phyloP scores from a whole-genome alignment of 1,140 invertebrate genomes.

The honey bee (Apis mellifera) region DNA sequence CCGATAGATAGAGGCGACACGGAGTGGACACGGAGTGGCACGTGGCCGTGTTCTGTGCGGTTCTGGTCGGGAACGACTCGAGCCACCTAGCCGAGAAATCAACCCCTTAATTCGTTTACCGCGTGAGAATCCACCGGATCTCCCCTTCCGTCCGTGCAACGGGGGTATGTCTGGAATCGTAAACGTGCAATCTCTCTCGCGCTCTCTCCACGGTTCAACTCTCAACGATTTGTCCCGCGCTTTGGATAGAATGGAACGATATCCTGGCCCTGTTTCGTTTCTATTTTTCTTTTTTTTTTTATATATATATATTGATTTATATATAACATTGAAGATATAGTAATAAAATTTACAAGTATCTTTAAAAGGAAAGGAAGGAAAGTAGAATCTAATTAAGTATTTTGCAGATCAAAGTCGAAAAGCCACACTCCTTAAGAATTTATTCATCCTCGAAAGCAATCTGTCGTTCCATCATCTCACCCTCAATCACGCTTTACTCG shows the following conservation, averaged over 20 bases:
- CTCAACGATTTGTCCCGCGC: too few relatives aligned
- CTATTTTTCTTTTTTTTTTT: too few relatives aligned
- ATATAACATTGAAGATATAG: too few relatives aligned
- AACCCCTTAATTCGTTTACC: slow-evolving; percentile 72
- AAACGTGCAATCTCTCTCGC: slow-evolving; percentile 42
- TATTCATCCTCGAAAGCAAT: too few relatives aligned
- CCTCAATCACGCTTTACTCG: neutral
- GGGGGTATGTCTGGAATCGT: slow-evolving; percentile 60
- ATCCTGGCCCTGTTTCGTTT: too few relatives aligned
- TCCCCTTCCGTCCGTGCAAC: neutral
- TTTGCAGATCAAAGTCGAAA: too few relatives aligned
- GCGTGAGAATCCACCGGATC: slow-evolving; percentile 56
- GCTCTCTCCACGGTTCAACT: neutral
- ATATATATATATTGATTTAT: too few relatives aligned
- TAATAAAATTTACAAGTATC: too few relatives aligned
- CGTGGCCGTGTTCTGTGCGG: slow-evolving; percentile 26
- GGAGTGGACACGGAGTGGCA: slow-evolving; percentile 50
- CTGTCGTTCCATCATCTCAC: neutral
- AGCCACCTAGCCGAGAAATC: slow-evolving; percentile 69
- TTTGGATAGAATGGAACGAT: too few relatives aligned
- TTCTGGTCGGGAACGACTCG: slow-evolving; percentile 26
- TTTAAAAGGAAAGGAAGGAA: too few relatives aligned
- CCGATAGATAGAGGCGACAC: slow-evolving; percentile 52
- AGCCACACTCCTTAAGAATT: too few relatives aligned
- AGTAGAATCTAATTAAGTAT: too few relatives aligned